Evolutionary conservation across 2,113 vertebrate species (phyloP), one percentile per base, ranked within the genome.

Genomic region (Toxotes chatareus): DNA sequence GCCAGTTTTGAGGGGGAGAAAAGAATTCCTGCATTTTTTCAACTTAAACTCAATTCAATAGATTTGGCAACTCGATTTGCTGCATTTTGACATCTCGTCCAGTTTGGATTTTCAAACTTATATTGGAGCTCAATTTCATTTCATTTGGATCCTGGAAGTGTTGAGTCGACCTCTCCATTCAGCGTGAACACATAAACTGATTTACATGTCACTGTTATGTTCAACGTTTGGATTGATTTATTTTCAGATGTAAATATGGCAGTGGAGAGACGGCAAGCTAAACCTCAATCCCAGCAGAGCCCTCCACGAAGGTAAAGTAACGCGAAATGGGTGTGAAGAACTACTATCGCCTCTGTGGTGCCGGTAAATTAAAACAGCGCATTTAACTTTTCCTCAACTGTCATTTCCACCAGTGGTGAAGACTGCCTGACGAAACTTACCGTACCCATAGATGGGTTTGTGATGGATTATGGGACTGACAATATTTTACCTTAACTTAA

Each of bases 191-290:
- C 73, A 70, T 84, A 47, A 85, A 74, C 83, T 91, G 82, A 84
- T 89, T 87, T 81, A 80, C 77, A 72, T 91, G 87, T 91, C 82
- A 91, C 85, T 95, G 91, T 93, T 91, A 80, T 95, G 93, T 98
- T 99, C 97, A 99, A 99, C 96, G 96, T 97, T 97, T 98, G 98
- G 98, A 97, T 99, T 99, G 97, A 97, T 99, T 98, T 98, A 97
- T 98, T 99, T 99, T 97, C 98, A 99, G 98, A 99, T 99, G 97
- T 99, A 97, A 99, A 99, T 96, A 99, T 98, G 98, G 97, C 98
- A 96, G 96, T 96, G 96, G 98, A 99, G 95, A 96, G 98, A 97
- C 99, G 97, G 95, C 97, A 97, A 96, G 96, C 95, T 98, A 98
- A 98, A 96, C 95, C 96, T 96, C 96, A 96, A 94, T 93, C 97